phyloP scores from a whole-genome alignment of 2,113 vertebrate genomes.

The Catagonus wagneri region DNA sequence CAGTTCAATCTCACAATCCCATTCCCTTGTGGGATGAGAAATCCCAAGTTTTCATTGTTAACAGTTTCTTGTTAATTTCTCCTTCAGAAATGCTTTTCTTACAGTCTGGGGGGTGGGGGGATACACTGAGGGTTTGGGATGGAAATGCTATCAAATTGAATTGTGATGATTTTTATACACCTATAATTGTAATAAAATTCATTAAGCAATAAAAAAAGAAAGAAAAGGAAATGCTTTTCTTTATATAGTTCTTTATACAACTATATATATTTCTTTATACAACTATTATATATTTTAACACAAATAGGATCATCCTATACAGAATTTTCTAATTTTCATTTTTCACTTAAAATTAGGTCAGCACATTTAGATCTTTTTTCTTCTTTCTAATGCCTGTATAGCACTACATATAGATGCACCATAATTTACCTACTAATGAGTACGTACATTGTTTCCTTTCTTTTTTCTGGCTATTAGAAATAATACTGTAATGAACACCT shows the following conservation, averaged over 20 bases:
- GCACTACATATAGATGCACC: neutral
- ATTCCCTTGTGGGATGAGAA: neutral
- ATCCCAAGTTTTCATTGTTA: neutral
- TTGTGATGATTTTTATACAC: too few species aligned
- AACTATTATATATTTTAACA: neutral
- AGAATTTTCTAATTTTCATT: neutral
- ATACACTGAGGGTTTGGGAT: too few species aligned
- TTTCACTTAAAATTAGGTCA: neutral
- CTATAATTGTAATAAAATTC: too few species aligned
- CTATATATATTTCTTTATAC: neutral
- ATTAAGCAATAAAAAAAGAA: too few species aligned
- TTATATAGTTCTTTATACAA: neutral
- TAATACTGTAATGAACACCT: neutral
- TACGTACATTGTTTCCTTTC: neutral
- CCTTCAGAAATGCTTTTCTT: neutral
- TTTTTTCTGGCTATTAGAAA: conserved; percentile 15
- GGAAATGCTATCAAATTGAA: too few species aligned
- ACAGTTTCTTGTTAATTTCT: neutral
- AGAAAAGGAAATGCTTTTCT: too few species aligned
- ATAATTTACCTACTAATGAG: neutral
- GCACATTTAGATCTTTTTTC: neutral
- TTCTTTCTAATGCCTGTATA: conserved; percentile 5
- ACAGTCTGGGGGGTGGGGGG: too few species aligned
- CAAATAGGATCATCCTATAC: neutral
- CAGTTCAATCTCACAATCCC: neutral